These are phyloP conservation scores for Sphyrna mokarran DNA, from an alignment of 2,113 vertebrate genomes.

Conservation along the genomic window DNA sequence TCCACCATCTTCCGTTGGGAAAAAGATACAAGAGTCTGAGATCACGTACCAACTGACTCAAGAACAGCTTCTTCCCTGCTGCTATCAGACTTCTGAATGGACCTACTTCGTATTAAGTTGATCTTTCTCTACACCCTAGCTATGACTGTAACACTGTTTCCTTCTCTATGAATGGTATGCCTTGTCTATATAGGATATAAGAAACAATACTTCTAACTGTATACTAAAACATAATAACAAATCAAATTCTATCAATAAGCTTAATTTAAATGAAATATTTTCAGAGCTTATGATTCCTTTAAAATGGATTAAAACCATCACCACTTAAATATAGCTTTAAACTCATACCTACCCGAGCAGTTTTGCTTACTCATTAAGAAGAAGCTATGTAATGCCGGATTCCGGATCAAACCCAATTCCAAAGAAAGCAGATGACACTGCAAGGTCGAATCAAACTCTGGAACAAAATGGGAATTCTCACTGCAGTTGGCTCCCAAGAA, in stretches of 20 bases:
- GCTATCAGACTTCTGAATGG: no score
- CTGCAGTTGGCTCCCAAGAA: not conserved
- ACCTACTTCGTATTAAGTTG: no score
- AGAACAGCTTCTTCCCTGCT: no score
- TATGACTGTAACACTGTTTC: no score
- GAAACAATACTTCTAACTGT: no score
- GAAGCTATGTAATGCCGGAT: not conserved
- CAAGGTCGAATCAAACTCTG: not conserved
- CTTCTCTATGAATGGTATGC: no score
- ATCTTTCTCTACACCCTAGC: no score
- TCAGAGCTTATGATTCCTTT: not conserved
- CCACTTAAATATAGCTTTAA: not conserved
- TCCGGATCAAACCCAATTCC: not conserved
- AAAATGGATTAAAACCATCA: not conserved
- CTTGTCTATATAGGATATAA: no score
- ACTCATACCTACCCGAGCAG: not conserved
- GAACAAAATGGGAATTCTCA: not conserved
- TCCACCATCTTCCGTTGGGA: no score
- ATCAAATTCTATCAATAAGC: not conserved
- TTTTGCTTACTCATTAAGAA: not conserved
- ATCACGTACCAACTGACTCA: no score
- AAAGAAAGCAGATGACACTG: not conserved
- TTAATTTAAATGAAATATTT: not conserved
- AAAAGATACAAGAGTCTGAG: no score
- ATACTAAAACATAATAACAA: no score